Evolutionary conservation across 2,113 vertebrate species (phyloP), one percentile per base, ranked within the genome.

Genomic region (Brachyhypopomus gauderio): DNA sequence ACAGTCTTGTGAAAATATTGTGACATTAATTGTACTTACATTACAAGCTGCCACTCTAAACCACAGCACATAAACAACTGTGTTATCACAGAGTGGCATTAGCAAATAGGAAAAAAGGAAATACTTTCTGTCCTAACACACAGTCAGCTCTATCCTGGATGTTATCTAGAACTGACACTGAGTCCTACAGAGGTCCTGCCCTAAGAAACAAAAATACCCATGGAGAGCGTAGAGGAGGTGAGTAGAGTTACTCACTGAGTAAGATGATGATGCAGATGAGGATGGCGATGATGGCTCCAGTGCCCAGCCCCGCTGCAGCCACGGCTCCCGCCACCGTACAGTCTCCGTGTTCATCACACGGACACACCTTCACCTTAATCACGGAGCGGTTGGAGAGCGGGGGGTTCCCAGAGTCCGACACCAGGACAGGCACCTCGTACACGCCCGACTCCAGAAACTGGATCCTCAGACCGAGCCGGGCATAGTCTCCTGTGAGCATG

Each of bases 361-460:
- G 96, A 84, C 97, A 99, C 90, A 99, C 97, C 90, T 98, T 99
- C 85, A 98, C 95, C 80, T 97, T 97, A 89, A 99, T 96, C 88
- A 96, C 2, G 0, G 97, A 97, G 0, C 91, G 95, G 90, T 97
- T 98, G 88, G 95, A 97, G 89, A 98, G 74, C 0, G 97, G 96
- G 0, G 97, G 97, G 91, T 99, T 99, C 23, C 97, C 97, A 0
- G 97, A 99, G 91, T 99, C 97, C 0, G 96, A 96, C 85, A 99
- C 95, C 0, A 92, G 91, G 83, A 99, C 79, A 0, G 97, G 97
- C 38, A 99, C 96, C 0, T 98, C 97, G 0, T 99, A 99, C 86
- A 98, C 86, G 0, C 97, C 97, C 0, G 97, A 95, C 78, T 98
- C 96, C 88, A 99, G 91, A 86, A 97, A 97, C 63, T 96, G 94